Conservation (phyloP, 2,797 vertebrate species). For the Pipistrellus pygmaeus region DNA sequence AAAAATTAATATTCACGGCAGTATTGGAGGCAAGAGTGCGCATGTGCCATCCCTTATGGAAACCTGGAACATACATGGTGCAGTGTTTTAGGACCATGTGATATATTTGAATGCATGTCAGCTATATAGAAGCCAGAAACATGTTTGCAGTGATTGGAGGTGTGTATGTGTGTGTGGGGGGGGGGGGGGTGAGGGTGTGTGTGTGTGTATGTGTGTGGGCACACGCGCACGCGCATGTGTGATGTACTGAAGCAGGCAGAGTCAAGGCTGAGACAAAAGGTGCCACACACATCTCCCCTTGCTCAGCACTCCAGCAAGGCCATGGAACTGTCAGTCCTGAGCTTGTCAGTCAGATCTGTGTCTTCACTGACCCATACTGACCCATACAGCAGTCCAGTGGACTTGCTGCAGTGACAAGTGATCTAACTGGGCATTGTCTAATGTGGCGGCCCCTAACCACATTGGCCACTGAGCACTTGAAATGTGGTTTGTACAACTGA, state of each 20-base stretch:
- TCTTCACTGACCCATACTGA: neutral
- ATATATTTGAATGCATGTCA: neutral
- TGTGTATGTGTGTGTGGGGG: too few relatives aligned
- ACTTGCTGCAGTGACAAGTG: neutral
- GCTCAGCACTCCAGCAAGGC: neutral
- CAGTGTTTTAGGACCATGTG: neutral
- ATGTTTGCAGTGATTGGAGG: too few relatives aligned
- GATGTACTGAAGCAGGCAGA: neutral
- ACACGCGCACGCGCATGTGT: too few relatives aligned
- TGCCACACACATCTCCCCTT: neutral
- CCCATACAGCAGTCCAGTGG: neutral
- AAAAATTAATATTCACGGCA: slow-evolving; percentile 40
- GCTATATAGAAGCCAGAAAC: neutral
- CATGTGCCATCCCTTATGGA: neutral
- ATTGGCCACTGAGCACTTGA: neutral
- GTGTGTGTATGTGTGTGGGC: too few relatives aligned
- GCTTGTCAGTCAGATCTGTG: neutral
- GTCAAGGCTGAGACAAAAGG: neutral
- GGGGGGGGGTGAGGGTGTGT: too few relatives aligned
- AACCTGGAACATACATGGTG: neutral
- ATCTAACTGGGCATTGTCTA: neutral
- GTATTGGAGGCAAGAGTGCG: neutral
- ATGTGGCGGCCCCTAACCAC: neutral
- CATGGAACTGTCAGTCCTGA: neutral
- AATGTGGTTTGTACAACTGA: neutral